Evolutionary conservation across 2,113 vertebrate species (phyloP).

Genomic region (Ammospiza nelsoni): DNA sequence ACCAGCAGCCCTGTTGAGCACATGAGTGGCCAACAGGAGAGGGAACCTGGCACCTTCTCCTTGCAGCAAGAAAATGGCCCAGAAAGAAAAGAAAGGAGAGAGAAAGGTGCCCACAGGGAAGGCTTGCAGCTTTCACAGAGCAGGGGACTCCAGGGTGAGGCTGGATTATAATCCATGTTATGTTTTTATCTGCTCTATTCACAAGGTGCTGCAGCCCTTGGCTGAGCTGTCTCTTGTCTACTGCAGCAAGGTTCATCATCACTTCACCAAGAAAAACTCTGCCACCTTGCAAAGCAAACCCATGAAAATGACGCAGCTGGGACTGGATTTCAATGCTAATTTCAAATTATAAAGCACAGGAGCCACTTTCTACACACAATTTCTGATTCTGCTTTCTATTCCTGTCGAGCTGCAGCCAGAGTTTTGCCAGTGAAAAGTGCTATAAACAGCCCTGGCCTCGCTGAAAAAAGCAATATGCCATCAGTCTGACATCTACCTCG

Average conservation of each 20-base stretch:
- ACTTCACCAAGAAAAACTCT: not conserved
- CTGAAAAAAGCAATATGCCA: constrained; percentile 84
- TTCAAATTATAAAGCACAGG: constrained; percentile 62
- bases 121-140: not conserved
- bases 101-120: not conserved
- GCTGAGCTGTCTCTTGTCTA: not conserved
- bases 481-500: constrained; percentile 86
- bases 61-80: not conserved
- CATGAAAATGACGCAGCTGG: fast-evolving
- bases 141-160: not conserved
- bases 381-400: constrained; percentile 80
- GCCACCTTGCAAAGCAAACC: not conserved
- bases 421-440: constrained; percentile 81
- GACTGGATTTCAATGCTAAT: not conserved
- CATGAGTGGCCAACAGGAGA: not conserved
- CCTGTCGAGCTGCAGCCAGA: constrained; percentile 68
- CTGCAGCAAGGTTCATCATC: not conserved
- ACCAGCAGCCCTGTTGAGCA: not conserved
- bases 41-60: not conserved
- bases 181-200: not conserved
- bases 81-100: not conserved
- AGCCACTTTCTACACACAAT: constrained; percentile 60
- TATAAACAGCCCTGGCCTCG: constrained; percentile 83
- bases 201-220: not conserved
- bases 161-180: not conserved